Base-by-base conservation (phyloP, 2,888 invertebrate species). In the Schizaphis graminum region DNA sequence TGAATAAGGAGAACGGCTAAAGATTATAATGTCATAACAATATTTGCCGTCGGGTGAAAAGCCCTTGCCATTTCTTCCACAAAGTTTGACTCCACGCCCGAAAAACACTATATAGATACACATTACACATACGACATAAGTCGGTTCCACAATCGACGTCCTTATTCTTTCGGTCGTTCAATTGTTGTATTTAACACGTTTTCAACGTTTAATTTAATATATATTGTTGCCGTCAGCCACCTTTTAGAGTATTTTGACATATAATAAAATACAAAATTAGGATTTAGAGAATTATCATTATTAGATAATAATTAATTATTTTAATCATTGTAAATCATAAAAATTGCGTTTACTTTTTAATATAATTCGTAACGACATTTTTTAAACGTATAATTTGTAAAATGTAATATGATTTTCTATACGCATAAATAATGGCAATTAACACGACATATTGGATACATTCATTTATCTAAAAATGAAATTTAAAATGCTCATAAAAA, bases 11-110 rank as follows among this genome's bases (percentile, higher is more conserved):
- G 49, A 56, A 89, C 47, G 84, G 85, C 67, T 49, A 49, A 61
- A 90, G 94, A 94, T 94, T 94, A 94, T 94, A 94, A 91, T 86
- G 86, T 86, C 86, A 90, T 86, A 94, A 91, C 67, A 67, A 90
- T 94, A 94, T 94, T 90, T 86, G 91, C 94, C 89, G 86, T n/a
- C 16, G 93, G 89, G 26, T 28, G 26, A 89, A 67, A 94, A 94
- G 61, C 56, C 93, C n/a, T n/a, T 47, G 44, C 61, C 85, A 35
- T 57, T 56, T 49, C 93, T 56, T 77, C 49, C 13, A 8, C 21
- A 90, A 90, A 93, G 89, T 90, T 93, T 85, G n/a, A 47, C 56
- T 41, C 16, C 53, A 10, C 49, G 57, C 67, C 61, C 28, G 41
- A 88, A 88, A 92, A 88, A 77, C 77, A 21, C 53, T 53, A 53